Conservation (phyloP, 2,888 invertebrate genomes). For the Tuberolachnus salignus region DNA sequence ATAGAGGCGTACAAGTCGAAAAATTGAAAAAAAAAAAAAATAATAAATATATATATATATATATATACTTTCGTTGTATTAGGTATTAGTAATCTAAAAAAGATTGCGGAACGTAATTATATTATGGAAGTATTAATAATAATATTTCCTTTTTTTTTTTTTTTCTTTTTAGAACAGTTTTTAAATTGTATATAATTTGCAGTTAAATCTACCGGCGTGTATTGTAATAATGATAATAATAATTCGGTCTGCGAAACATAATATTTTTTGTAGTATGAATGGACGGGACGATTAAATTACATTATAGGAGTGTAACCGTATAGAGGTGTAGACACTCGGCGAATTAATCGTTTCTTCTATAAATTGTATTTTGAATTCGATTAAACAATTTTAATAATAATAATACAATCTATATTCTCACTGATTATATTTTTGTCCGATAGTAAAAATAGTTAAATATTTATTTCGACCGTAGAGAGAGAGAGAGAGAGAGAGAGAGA, state of each 20-base stretch:
- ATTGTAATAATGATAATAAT: background rate
- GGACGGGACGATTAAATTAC: constrained; percentile 4
- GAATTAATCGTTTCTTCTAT: no score
- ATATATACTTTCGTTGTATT: background rate
- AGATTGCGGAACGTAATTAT: constrained; percentile 17
- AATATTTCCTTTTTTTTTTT: no score
- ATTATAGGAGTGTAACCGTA: constrained; percentile 14
- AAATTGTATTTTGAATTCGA: background rate
- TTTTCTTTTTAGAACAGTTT: constrained; percentile 18
- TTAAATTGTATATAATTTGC: constrained; percentile 15
- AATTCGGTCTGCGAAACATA: constrained; percentile 11
- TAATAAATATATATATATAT: no score
- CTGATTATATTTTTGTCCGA: no score
- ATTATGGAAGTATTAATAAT: background rate
- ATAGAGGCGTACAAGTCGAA: background rate
- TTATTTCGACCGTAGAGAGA: background rate
- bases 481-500: no score
- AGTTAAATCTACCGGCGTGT: constrained; percentile 23
- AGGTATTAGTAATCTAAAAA: constrained; percentile 20
- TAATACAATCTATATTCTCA: no score
- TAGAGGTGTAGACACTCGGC: no score
- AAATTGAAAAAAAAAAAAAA: no score
- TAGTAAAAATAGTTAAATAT: no score
- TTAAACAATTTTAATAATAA: no score
- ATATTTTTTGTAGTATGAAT: constrained; percentile 29